Conservation (phyloP, 2,888 invertebrate genomes). For the Sympetrum striolatum region DNA sequence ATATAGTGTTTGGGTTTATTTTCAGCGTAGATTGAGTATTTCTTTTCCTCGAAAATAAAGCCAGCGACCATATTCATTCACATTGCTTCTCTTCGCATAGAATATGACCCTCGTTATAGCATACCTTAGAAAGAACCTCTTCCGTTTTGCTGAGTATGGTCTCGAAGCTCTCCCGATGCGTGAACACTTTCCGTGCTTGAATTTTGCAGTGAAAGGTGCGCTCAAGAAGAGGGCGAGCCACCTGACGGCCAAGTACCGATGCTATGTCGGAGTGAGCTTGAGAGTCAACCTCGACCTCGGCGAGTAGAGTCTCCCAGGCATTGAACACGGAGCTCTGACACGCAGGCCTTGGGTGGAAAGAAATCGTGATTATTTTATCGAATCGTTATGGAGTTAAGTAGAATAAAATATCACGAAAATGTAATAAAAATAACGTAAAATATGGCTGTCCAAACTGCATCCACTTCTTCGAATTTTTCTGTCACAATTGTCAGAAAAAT, state of each 20-base stretch:
- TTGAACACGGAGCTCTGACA: conserved; percentile 84
- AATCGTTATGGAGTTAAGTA: too few species aligned
- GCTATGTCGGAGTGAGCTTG: conserved; percentile 85
- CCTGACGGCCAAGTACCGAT: conserved; percentile 76
- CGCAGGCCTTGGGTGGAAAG: conserved; percentile 66
- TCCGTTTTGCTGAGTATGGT: conserved; percentile 85
- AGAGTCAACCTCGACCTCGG: conserved; percentile 90
- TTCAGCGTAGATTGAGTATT: too few species aligned
- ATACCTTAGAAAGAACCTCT: conserved; percentile 75
- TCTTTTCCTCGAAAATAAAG: too few species aligned
- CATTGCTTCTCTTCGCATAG: neutral
- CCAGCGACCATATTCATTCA: too few species aligned
- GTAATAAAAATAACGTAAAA: too few species aligned
- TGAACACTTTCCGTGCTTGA: conserved; percentile 88
- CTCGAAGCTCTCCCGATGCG: conserved; percentile 89
- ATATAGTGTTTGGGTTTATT: too few species aligned
- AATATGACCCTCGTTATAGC: conserved; percentile 48
- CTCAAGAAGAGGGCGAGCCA: conserved; percentile 84
- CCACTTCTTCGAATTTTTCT: too few species aligned
- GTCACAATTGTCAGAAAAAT: too few species aligned
- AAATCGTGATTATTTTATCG: too few species aligned
- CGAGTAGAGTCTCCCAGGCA: conserved; percentile 88
- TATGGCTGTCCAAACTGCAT: too few species aligned
- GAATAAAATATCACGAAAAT: too few species aligned
- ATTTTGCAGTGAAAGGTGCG: conserved; percentile 89